A percentile compares a stretch with the other conserved stretches of the same genome.
These are phyloP conservation scores for Melipona bicolor DNA, from an alignment of 2,888 invertebrate species.

Conservation along the genomic window DNA sequence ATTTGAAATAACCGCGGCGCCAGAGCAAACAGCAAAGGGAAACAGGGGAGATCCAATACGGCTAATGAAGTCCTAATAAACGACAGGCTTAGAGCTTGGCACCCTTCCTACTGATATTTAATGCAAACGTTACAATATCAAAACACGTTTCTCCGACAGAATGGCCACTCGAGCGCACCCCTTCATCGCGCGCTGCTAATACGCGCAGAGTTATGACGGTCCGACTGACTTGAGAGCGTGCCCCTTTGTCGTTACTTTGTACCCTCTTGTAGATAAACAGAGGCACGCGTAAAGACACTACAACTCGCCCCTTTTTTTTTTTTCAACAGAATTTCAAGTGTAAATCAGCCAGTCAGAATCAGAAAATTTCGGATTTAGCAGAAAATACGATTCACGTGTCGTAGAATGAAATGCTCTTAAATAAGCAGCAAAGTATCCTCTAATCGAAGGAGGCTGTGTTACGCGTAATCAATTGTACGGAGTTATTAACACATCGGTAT, in stretches of 20 bases:
- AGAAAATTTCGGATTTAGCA: neutral
- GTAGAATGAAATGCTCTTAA: neutral
- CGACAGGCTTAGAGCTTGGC: constrained; percentile 49
- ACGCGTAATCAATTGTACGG: neutral
- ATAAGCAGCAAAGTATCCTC: neutral
- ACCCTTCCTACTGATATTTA: constrained; percentile 75
- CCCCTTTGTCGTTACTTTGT: constrained; percentile 10
- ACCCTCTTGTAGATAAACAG: constrained; percentile 33
- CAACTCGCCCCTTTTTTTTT: neutral
- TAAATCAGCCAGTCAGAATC: too few relatives aligned
- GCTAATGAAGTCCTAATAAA: constrained; percentile 69
- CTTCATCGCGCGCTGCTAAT: constrained; percentile 55
- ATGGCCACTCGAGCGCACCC: constrained; percentile 74
- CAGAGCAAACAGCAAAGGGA: constrained; percentile 9
- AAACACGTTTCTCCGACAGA: constrained; percentile 73
- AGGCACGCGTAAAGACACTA: neutral
- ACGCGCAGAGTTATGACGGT: constrained; percentile 41
- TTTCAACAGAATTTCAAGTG: too few relatives aligned
- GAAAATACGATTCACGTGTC: neutral
- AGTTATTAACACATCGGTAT: constrained; percentile 10
- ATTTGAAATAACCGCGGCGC: neutral
- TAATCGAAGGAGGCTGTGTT: neutral
- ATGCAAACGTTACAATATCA: constrained; percentile 80
- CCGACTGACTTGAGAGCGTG: constrained; percentile 42
- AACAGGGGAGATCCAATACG: constrained; percentile 37